A percentile compares a stretch with the other conserved stretches of the same genome.
These are phyloP conservation scores for Aurelia sp. DNA, from an alignment of 30 jellyfish, hydroid and myxozoan genomes.

Conservation along the genomic window DNA sequence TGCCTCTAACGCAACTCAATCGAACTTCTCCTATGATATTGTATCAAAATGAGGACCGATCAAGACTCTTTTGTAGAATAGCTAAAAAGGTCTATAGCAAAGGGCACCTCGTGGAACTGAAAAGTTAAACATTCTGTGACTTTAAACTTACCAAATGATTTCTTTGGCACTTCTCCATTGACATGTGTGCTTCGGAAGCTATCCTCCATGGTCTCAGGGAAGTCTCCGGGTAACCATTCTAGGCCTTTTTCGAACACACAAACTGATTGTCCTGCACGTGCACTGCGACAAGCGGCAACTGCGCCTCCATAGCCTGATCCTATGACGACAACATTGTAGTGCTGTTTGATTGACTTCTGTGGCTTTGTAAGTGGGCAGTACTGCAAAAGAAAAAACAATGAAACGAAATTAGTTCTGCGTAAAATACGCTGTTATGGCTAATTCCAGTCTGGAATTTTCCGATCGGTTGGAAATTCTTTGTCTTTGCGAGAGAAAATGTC, in stretches of 20 bases:
- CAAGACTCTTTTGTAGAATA: too few relatives aligned
- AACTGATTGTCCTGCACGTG: slow-evolving; percentile 92
- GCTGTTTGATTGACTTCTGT: slow-evolving; percentile 68
- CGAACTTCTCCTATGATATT: too few relatives aligned
- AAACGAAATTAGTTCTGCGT: not conserved
- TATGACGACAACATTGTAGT: slow-evolving; percentile 88
- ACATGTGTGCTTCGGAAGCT: slow-evolving; percentile 64
- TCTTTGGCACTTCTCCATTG: slow-evolving; percentile 37
- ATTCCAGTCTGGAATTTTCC: too few relatives aligned
- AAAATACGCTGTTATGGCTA: too few relatives aligned
- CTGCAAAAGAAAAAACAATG: slow-evolving; percentile 46
- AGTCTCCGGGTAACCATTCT: slow-evolving; percentile 99
- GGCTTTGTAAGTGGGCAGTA: slow-evolving; percentile 84
- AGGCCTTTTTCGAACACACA: slow-evolving; percentile 92
- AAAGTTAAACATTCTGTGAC: too few relatives aligned
- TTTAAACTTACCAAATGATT: slow-evolving; percentile 38
- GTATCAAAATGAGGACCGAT: too few relatives aligned
- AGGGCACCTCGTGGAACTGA: too few relatives aligned
- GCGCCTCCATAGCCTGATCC: slow-evolving; percentile 99
- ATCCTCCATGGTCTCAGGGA: slow-evolving; percentile 95
- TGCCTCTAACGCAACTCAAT: too few relatives aligned
- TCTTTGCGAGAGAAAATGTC: too few relatives aligned
- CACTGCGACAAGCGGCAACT: slow-evolving; percentile 97
- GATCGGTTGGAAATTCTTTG: too few relatives aligned
- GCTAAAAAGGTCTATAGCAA: too few relatives aligned